Base-by-base conservation (phyloP, 2,797 vertebrate species). In the Epinephelus malabaricus region DNA sequence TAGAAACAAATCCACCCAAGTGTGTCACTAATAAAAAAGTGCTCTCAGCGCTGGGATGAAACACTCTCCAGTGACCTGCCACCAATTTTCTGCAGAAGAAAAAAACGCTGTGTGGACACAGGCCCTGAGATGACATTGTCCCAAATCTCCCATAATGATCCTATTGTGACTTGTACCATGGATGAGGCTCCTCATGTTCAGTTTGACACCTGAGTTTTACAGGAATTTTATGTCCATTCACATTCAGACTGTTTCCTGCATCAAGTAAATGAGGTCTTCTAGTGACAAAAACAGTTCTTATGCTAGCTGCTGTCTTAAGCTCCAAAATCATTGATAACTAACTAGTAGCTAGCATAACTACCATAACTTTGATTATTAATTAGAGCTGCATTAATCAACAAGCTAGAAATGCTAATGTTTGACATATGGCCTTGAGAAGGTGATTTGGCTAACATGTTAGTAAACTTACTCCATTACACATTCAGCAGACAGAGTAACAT, bases 151-250 rank as follows among this genome's bases (percentile, higher is more conserved):
- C 71, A 46, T 64, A 38, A 73, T 81, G 38, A 62, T 53, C 5
- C 45, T 69, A 43, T 43, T 10, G 30, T 68, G 59, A 65, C 71
- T 46, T 79, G 50, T 83, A 46, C 64, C 58, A 69, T 58, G 55
- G 59, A 78, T 19, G 21, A 72, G 59, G 66, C 59, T 80, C 50
- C 65, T 50, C 55, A 55, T 74, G 45, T 69, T 64, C 53, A 68
- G 73, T 72, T 82, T 69, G 19, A 5, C 0, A 17, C 47, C 34
- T 2, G 11, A 18, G 4, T 50, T 74, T 66, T 3, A 53, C 15
- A 38, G 18, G 17, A 2, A 18, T 59, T 65, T 65, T n/a, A 38
- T 61, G 34, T 54, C 21, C 21, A 27, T 21, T 76, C 25, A 23
- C 5, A 23, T 67, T 71, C 10, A 38, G 40, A 60, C 34, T 0